Evolutionary conservation across 2,113 vertebrate genomes (phyloP).

Genomic region (Corythoichthys intestinalis): DNA sequence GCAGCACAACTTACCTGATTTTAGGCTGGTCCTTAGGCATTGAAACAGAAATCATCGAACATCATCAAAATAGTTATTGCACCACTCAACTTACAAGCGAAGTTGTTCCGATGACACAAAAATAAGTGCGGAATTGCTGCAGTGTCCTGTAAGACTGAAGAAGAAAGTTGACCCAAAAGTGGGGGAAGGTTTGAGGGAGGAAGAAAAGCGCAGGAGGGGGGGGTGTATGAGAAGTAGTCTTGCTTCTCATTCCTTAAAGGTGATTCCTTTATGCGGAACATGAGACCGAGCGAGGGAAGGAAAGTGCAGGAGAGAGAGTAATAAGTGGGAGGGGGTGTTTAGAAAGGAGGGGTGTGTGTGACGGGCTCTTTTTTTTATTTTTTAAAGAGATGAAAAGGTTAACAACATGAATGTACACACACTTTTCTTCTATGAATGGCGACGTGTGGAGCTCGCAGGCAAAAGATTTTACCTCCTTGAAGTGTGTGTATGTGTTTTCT

Average conservation of each 20-base stretch:
- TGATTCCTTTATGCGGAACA: conserved; percentile 70
- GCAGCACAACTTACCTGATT: conserved; percentile 47
- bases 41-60: conserved; percentile 2
- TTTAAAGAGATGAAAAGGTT: conserved; percentile 56
- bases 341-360: background rate
- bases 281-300: conserved; percentile 40
- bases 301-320: conserved; percentile 22
- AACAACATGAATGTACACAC: conserved; percentile 48
- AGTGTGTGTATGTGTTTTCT: conserved; percentile 52
- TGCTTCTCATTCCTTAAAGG: conserved; percentile 62
- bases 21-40: conserved; percentile 12
- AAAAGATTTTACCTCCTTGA: conserved; percentile 35
- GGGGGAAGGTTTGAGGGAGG: conserved; percentile 14
- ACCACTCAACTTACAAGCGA: conserved; percentile 35
- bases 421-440: conserved; percentile 12
- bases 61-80: background rate
- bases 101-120: conserved; percentile 26
- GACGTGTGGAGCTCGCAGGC: conserved; percentile 18
- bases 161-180: conserved; percentile 42
- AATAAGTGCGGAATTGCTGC: conserved; percentile 18
- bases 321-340: conserved; percentile 23
- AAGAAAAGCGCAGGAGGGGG: background rate
- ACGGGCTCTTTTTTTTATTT: conserved; percentile 12
- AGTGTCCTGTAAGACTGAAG: conserved; percentile 18
- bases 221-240: conserved; percentile 39